A percentile compares a stretch with the other conserved stretches of the same genome.
Conservation (phyloP, 2,888 invertebrate genomes). For the Ischnura elegans region DNA sequence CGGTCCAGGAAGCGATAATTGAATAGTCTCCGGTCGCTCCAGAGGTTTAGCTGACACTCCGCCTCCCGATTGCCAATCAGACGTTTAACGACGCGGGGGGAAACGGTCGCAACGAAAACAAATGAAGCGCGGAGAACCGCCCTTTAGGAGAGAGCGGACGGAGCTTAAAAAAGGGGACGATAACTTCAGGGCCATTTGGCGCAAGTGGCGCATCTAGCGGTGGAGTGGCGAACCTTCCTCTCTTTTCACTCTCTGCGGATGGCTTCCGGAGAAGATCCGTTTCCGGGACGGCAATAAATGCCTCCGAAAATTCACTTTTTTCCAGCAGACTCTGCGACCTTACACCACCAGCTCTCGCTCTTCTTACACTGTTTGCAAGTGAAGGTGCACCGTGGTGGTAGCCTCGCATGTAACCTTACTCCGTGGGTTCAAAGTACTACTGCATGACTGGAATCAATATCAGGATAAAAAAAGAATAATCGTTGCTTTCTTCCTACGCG, state of each 20-base stretch:
- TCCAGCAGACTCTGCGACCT: not conserved
- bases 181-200: conserved; percentile 24
- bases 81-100: conserved; percentile 5
- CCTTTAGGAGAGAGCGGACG: not conserved
- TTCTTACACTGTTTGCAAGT: too few species aligned
- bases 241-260: not conserved
- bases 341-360: not conserved
- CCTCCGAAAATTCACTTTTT: not conserved
- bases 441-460: too few species aligned
- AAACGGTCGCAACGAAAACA: not conserved
- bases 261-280: not conserved
- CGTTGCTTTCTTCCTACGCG: too few species aligned
- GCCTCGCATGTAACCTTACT: too few species aligned
- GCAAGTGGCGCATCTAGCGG: not conserved
- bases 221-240: not conserved
- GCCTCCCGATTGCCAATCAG: not conserved
- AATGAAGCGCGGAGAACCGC: not conserved
- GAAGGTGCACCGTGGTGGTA: too few species aligned
- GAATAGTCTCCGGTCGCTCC: not conserved
- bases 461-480: too few species aligned
- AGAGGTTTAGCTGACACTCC: not conserved
- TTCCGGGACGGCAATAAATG: not conserved
- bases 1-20: not conserved
- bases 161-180: not conserved
- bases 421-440: too few species aligned